Percentiles rank a stretch among this genome's conserved stretches.
These are phyloP conservation scores for Ellobius talpinus DNA, from an alignment of 2,113 vertebrate species.

Conservation along the genomic window DNA sequence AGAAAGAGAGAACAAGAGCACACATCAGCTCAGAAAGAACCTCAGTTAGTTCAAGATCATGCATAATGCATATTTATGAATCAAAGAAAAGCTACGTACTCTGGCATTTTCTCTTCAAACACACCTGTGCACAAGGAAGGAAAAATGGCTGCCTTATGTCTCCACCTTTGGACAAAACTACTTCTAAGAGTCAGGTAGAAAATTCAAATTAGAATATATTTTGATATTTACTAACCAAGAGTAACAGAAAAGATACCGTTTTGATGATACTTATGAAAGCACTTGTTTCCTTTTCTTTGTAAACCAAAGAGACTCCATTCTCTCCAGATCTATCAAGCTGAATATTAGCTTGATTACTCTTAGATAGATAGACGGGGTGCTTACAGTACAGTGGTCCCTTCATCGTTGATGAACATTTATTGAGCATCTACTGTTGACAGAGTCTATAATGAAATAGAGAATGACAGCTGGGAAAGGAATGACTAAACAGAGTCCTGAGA, in stretches of 20 bases:
- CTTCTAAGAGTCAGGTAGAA: conserved; percentile 52
- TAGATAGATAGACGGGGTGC: neutral
- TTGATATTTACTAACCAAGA: conserved; percentile 48
- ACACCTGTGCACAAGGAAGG: neutral
- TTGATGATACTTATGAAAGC: conserved; percentile 30
- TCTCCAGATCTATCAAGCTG: neutral
- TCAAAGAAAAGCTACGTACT: neutral
- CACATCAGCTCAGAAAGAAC: neutral
- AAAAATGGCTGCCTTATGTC: neutral
- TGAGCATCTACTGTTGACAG: neutral
- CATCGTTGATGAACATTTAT: neutral
- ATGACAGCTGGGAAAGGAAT: neutral
- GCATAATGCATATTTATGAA: neutral
- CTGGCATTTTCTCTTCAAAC: neutral
- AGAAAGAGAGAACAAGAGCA: neutral
- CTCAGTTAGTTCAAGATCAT: neutral
- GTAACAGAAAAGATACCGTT: conserved; percentile 2
- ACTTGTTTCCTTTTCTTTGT: conserved; percentile 40
- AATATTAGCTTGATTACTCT: neutral
- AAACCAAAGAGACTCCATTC: neutral
- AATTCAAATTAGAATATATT: conserved; percentile 52
- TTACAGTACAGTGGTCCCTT: neutral
- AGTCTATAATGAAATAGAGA: neutral
- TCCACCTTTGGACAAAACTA: conserved; percentile 4
- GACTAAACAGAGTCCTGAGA: neutral